phyloP scores from a whole-genome alignment of 92 coral and sea anemone genomes.

The Pocillopora meandrina region DNA sequence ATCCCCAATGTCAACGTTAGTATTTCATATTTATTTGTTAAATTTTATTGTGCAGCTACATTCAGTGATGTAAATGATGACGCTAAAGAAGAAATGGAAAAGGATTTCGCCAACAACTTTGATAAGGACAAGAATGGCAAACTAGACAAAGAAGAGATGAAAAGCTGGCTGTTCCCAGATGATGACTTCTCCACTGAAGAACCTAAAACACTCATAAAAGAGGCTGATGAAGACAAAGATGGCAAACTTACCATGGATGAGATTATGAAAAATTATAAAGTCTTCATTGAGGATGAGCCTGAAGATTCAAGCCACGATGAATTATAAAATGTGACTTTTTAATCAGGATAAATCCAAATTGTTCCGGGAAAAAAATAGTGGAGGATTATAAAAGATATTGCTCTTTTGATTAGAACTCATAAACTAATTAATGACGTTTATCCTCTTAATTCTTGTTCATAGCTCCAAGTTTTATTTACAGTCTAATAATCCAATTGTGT shows the following conservation, averaged over 20 bases:
- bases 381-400: neutral
- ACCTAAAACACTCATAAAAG: slow-evolving; percentile 81
- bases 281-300: slow-evolving; percentile 71
- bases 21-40: neutral
- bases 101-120: slow-evolving; percentile 69
- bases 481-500: too few relatives aligned
- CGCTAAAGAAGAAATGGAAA: slow-evolving; percentile 78
- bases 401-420: neutral
- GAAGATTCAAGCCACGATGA: slow-evolving; percentile 71
- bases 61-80: slow-evolving; percentile 80
- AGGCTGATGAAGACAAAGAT: slow-evolving; percentile 84
- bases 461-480: too few relatives aligned
- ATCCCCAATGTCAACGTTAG: neutral
- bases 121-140: slow-evolving; percentile 83
- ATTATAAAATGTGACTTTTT: slow-evolving; percentile 47
- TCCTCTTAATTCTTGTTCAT: neutral
- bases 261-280: slow-evolving; percentile 72
- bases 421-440: neutral
- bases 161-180: slow-evolving; percentile 83
- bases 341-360: neutral
- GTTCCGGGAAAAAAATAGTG: neutral
- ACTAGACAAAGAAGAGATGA: slow-evolving; percentile 70
- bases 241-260: slow-evolving; percentile 88
- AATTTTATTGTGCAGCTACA: slow-evolving; percentile 43
- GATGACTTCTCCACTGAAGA: slow-evolving; percentile 84